Base-by-base conservation (phyloP, 1,140 invertebrate species). In the Mylabris phalerata region DNA sequence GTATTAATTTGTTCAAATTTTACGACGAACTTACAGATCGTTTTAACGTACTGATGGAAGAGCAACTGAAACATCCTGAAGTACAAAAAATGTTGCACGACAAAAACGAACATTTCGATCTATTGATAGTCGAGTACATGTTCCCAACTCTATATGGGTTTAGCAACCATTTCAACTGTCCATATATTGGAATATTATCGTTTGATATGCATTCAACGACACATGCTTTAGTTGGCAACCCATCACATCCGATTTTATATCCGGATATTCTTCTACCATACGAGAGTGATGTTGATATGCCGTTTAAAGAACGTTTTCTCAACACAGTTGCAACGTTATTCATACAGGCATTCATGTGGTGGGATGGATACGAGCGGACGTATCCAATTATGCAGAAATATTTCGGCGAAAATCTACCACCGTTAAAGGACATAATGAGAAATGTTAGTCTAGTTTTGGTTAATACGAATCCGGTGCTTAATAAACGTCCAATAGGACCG, bases 31-130 rank as follows among this genome's bases (percentile, higher is more conserved):
- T 41, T n/a, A 9, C 41, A 46, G 48, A 57, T 52, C 1, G 19
- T 42, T 50, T 57, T 41, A 19, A 19, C 27, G 13, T n/a, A 55
- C 57, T 26, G 51, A 57, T n/a, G 42, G 9, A 45, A 47, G 25
- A 42, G 39, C 27, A 59, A 45, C 41, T 68, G 9, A 32, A 72
- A 58, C 40, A 69, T 50, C 63, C 66, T 3, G 40, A 62, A 57
- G 64, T 75, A 2, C 61, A 71, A 60, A 60, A 63, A 42, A 32
- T 73, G 1, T 64, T 73, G n/a, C 56, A 68, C 6, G 62, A 72
- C 47, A 60, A 63, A 59, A 67, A 46, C 26, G 57, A 71, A 63
- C 60, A 68, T 19, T 75, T 74, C 55, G 72, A 75, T 66, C 57
- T 75, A 7, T 60, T 73, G 2, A 54, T 75, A 9, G 57, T 67